Evolutionary conservation across 2,797 vertebrate genomes (phyloP), one percentile per base, ranked within the genome.

Genomic region (Prunella strophiata): DNA sequence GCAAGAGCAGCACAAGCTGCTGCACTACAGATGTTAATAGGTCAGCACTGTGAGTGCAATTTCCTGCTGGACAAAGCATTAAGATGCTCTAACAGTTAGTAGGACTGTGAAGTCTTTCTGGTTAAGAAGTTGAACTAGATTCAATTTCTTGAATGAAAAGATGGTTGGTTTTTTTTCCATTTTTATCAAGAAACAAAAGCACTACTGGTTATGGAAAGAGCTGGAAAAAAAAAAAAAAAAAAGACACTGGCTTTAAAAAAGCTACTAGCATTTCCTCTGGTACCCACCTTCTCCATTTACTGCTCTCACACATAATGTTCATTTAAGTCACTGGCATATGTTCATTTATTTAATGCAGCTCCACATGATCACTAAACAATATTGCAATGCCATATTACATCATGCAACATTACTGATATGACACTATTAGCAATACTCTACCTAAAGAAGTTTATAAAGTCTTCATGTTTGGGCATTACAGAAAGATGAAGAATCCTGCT

Each of bases 61-160:
- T 89, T 72, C 76, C 83, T 87, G 51, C 54, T 78, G 85, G 77
- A 94, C 61, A 86, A 93, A 94, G 32, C 66, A 85, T 29, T 88
- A 72, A 75, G 58, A 71, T 48, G 61, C 52, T 78, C 47, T 75
- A 91, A 91, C 43, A 92, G 76, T 76, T 38, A 67, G 42, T 5
- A 73, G 47, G 73, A 67, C 34, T 58, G 18, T 26, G 26, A 71
- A 72, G 57, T 52, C 57, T 50, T 96, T 76, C 67, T 91, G 43
- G 57, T 67, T 87, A 93, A 95, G 50, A 97, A 88, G 88, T 55
- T 85, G 43, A 80, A 91, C 18, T 80, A 96, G 84, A 93, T 89
- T 96, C 40, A 63, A 20, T 88, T 93, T 95, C 89, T 96, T 71
- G 52, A 95, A 95, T 32, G 9, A 82, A 78, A 82, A 71, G 1